A percentile compares a stretch with the other conserved stretches of the same genome.
Evolutionary conservation across 2,888 invertebrate genomes (phyloP).

Genomic region (Ellobium chinense): DNA sequence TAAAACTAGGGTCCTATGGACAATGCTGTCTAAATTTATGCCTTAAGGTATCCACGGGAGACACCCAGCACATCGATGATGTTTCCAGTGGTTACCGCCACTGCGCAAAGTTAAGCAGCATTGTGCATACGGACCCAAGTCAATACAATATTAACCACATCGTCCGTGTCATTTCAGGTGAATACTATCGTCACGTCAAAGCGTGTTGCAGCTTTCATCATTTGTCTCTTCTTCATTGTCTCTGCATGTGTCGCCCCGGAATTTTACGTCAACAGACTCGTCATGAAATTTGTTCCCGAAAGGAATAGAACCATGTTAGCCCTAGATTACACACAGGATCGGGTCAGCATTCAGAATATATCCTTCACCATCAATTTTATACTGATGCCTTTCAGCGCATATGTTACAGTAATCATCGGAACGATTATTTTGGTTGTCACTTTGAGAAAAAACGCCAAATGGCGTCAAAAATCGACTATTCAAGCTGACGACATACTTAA

Average conservation of each 20-base stretch:
- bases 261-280: constrained; percentile 12
- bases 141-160: no score
- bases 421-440: not conserved
- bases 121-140: no score
- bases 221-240: not conserved
- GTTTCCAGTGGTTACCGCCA: no score
- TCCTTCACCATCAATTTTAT: constrained; percentile 13
- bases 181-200: constrained; percentile 3
- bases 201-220: constrained; percentile 4
- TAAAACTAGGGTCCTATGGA: no score
- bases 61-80: no score
- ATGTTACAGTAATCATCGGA: not conserved
- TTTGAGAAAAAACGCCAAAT: not conserved
- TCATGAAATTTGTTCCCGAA: not conserved
- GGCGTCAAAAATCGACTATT: not conserved
- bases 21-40: no score
- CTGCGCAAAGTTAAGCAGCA: no score
- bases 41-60: no score
- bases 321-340: not conserved
- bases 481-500: not conserved
- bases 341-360: not conserved
- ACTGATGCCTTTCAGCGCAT: not conserved
- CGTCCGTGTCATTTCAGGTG: no score
- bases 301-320: not conserved
- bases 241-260: not conserved